These are phyloP conservation scores for Prionailurus bengalensis DNA, from an alignment of 2,113 vertebrate genomes.

Conservation along the genomic window DNA sequence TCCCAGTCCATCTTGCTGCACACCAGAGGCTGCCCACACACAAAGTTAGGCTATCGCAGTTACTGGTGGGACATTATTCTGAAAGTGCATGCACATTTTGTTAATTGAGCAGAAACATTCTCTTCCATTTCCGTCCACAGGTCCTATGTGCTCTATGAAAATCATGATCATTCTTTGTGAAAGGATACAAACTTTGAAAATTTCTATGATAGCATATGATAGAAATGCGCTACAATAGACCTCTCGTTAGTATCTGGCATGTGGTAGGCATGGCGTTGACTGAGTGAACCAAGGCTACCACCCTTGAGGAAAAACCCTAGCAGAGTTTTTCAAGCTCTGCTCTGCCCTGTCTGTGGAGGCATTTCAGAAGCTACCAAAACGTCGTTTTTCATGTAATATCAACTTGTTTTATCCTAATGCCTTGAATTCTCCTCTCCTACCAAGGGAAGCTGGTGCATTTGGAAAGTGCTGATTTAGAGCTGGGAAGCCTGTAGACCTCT, in stretches of 20 bases:
- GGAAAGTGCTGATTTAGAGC: not conserved
- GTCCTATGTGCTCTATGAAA: not conserved
- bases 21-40: not conserved
- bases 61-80: not conserved
- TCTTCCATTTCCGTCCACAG: not conserved
- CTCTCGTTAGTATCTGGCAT: not conserved
- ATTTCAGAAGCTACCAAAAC: not conserved
- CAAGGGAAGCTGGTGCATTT: not conserved
- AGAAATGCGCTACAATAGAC: not conserved
- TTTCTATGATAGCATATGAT: not conserved
- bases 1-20: not conserved
- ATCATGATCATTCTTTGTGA: not conserved
- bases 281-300: not conserved
- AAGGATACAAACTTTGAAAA: not conserved
- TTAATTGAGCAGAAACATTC: not conserved
- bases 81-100: not conserved
- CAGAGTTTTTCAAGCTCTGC: not conserved
- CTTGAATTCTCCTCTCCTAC: not conserved
- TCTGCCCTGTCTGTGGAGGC: not conserved
- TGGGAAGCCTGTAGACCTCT: not conserved
- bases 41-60: not conserved
- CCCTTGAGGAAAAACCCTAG: not conserved
- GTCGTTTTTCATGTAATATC: not conserved
- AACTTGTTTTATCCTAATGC: not conserved
- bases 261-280: not conserved